phyloP scores from a whole-genome alignment of 2,113 vertebrate genomes.

The Hystrix cristata region DNA sequence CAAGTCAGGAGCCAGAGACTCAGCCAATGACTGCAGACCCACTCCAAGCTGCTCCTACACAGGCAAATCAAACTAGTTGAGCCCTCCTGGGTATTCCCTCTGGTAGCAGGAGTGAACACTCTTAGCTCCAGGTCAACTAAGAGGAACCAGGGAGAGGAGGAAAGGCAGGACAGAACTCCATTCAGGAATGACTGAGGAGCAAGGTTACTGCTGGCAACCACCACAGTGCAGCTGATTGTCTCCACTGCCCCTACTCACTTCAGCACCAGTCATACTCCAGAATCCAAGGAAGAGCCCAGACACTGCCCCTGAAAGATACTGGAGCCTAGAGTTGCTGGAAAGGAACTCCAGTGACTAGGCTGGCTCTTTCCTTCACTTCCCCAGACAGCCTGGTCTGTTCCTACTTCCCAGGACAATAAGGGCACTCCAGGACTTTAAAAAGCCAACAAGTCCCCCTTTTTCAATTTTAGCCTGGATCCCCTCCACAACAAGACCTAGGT shows the following conservation, averaged over 20 bases:
- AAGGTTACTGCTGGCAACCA: neutral
- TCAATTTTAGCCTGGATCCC: neutral
- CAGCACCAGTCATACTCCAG: neutral
- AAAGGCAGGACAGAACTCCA: neutral
- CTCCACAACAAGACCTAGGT: neutral
- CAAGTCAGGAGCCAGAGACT: conserved; percentile 19
- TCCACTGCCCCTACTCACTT: neutral
- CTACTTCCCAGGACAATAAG: neutral
- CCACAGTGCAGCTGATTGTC: neutral
- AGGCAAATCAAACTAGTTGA: neutral
- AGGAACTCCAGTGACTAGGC: neutral
- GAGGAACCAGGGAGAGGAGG: neutral
- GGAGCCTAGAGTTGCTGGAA: neutral
- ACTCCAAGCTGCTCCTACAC: conserved; percentile 58
- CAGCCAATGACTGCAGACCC: neutral
- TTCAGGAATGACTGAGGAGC: neutral
- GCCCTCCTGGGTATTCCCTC: neutral
- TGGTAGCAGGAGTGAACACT: neutral
- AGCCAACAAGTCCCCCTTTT: neutral
- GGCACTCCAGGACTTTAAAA: neutral
- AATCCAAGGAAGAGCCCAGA: neutral
- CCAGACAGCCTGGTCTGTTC: neutral
- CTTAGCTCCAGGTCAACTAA: neutral
- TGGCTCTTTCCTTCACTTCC: neutral
- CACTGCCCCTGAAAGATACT: neutral